phyloP scores from a whole-genome alignment of 2,888 invertebrate genomes.

The Thumatha senex region DNA sequence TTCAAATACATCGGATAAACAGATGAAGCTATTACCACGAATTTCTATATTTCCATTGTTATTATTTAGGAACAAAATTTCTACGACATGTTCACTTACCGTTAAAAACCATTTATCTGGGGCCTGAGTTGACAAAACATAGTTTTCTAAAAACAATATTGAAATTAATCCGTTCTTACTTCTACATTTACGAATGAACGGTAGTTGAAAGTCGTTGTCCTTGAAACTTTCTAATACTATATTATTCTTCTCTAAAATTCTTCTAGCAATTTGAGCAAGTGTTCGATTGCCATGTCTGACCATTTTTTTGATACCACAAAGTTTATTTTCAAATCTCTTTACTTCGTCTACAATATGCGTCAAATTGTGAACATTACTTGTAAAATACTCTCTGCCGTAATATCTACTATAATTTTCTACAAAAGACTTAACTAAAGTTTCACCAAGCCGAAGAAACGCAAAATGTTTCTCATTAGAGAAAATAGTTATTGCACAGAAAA shows the following conservation, averaged over 20 bases:
- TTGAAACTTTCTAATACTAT: not conserved
- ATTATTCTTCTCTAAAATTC: not conserved
- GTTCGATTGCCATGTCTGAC: not conserved
- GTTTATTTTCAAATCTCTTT: not conserved
- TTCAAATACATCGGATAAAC: not conserved
- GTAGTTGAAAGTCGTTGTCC: not conserved
- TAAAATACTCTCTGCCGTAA: too few species aligned
- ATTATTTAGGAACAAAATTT: not conserved
- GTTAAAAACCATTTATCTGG: slow-evolving; percentile 1
- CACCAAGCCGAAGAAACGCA: too few species aligned
- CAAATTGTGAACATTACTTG: too few species aligned
- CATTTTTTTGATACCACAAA: not conserved
- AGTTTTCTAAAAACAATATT: slow-evolving; percentile 7
- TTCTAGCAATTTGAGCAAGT: not conserved
- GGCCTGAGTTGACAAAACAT: slow-evolving; percentile 8
- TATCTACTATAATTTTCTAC: too few species aligned
- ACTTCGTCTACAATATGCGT: not conserved
- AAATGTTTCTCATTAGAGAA: too few species aligned
- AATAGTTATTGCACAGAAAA: not conserved
- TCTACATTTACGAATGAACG: not conserved
- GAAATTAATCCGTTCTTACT: not conserved
- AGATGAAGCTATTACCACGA: not conserved
- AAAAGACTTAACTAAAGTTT: too few species aligned
- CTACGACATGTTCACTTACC: not conserved
- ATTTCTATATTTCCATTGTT: not conserved